A percentile compares a stretch with the other conserved stretches of the same genome.
Conservation (phyloP, 1,140 invertebrate species). For the Saxidomus purpurata region DNA sequence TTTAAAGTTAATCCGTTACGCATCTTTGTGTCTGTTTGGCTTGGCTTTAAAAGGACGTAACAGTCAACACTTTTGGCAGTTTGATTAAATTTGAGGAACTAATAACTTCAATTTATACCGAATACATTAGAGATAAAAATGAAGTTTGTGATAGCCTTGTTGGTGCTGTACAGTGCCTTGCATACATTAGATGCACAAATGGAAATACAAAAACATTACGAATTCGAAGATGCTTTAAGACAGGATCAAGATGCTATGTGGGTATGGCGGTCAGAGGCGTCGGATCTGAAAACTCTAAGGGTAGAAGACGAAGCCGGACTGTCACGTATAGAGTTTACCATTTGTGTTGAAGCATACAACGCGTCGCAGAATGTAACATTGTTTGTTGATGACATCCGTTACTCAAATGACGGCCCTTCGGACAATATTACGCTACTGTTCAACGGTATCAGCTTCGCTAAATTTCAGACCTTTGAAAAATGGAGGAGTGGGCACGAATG, state of each 20-base stretch:
- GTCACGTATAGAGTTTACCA: not conserved
- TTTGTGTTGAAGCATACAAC: slow-evolving; percentile 24
- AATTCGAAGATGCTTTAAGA: slow-evolving; percentile 46
- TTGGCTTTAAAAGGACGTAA: not conserved
- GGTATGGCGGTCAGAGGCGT: slow-evolving; percentile 57
- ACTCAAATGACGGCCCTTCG: slow-evolving; percentile 51
- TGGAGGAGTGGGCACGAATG: slow-evolving; percentile 62
- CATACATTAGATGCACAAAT: not conserved
- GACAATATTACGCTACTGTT: not conserved
- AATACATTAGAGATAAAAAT: not conserved
- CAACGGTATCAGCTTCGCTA: slow-evolving; percentile 16
- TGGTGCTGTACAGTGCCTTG: not conserved
- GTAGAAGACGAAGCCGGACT: not conserved
- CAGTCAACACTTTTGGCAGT: not conserved
- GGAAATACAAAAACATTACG: slow-evolving; percentile 56
- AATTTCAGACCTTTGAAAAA: slow-evolving; percentile 45
- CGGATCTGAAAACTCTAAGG: slow-evolving; percentile 19
- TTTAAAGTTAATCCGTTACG: not conserved
- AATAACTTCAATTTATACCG: not conserved
- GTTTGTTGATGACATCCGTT: slow-evolving; percentile 39
- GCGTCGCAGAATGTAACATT: slow-evolving; percentile 27
- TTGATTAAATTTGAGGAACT: not conserved
- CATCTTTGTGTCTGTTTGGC: not conserved
- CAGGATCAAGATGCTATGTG: slow-evolving; percentile 20
- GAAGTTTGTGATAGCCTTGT: not conserved